Base-by-base conservation (phyloP, 2,888 invertebrate genomes). In the Leucophora obtusa region DNA sequence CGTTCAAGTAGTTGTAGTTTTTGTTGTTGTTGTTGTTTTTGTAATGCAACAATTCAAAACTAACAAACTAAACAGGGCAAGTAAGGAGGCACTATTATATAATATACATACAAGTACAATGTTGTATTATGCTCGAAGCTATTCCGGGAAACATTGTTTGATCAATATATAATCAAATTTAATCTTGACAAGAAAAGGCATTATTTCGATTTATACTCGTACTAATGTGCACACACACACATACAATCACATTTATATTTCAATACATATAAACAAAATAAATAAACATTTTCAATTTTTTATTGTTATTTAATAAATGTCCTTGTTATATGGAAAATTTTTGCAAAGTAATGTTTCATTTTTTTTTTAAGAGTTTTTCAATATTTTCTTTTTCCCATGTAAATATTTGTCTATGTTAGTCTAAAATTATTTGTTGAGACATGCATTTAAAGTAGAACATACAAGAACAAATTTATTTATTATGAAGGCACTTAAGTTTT, bases 101-200 rank as follows among this genome's bases (percentile, higher is more conserved):
- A 47, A n/a, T n/a, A 47, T 47, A n/a, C 14, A 17, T 63, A 33
- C 28, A 58, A 50, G 70, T 80, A 69, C 71, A 73, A 80, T 50
- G 56, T 47, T 71, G 81, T 82, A 76, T 75, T 71, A 53, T 38
- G 76, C 79, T 81, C 77, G 35, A 62, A 82, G 80, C 76, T 82
- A 82, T 84, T 82, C 78, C 72, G 70, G 79, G 75, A 74, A 73
- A 75, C 84, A 84, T 86, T 88, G 88, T 88, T 88, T 88, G 88
- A 88, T 88, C 88, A 88, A 88, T 88, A 88, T 85, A 86, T 86
- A 85, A 83, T 56, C 79, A 77, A 83, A 81, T 62, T 69, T 72
- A 68, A 58, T 72, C 75, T 71, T 71, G 70, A 71, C 74, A 79
- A 71, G 70, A 60, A 75, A 70, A 47, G 28, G 14, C 50, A 75